Base-by-base conservation (phyloP, 2,888 invertebrate species). In the Eledona agricola region DNA sequence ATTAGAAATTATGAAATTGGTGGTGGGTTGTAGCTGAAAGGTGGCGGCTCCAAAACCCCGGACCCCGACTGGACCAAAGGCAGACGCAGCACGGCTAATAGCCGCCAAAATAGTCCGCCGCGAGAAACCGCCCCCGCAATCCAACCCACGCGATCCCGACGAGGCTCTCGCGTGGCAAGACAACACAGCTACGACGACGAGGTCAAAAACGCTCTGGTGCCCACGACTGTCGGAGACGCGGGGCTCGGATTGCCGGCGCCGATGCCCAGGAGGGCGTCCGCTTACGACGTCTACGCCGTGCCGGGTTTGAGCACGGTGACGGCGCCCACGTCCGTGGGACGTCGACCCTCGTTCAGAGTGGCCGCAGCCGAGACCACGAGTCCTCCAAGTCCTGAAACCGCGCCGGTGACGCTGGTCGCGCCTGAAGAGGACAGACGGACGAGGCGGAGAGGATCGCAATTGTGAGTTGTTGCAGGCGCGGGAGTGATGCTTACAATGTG, bases 161-260 rank as follows among this genome's bases (percentile, higher is more conserved):
- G 85, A 46, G 84, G 83, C 59, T 85, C 87, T 0, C 70, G 77
- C 29, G 85, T 87, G 10, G 81, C 84, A 9, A 79, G 91, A 6
- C 92, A 92, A 71, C 89, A 90, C 72, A 91, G 91, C 69, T 90
- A 90, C 73, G 92, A 92, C 68, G 92, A 92, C 62, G 92, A 92
- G 69, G 80, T 84, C 58, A 67, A 66, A 42, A 58, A 49, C 26
- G 65, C 66, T 3, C 64, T 72, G 17, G 62, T 65, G 64, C 76
- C 66, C 67, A 17, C 25, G 2, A 62, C 64, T 16, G 63, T 66
- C 51, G 57, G 65, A 63, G 65, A 71, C 43, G 74, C 81, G 0
- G 86, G 84, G 2, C 78, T 89, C 4, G 84, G 83, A 11, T 81
- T 89, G 35, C 89, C 90, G 6, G 83, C 86, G 1, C 83, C 85